Evolutionary conservation across 2,797 vertebrate species (phyloP), one percentile per base, ranked within the genome.

Genomic region (Leucoraja ocellata): DNA sequence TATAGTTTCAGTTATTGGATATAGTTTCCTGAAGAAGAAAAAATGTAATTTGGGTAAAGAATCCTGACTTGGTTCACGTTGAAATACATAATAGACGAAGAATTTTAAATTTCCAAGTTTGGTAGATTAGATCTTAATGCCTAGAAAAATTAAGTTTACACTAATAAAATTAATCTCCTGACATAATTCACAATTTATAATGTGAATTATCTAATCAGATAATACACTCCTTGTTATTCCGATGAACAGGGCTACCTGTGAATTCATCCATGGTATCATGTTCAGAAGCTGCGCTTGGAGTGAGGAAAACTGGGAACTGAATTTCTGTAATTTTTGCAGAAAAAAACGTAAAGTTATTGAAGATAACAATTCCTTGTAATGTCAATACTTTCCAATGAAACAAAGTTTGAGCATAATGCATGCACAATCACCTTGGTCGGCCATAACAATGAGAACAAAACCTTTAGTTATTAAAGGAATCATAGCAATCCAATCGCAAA

Each of bases 191-290:
- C 23, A 36, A 21, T 11, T 46, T 63, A 71, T 13, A 58, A 46
- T 74, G 23, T 71, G 73, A 36, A 92, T 54, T 39, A 73, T 9
- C 10, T 28, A 74, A 46, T 28, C 11, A 73, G 14, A 39, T 71
- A 39, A 91, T 36, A n/a, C 68, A 54, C 71, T 1, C 25, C 90
- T 46, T n/a, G 36, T 25, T 46, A 54, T 54, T 73, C 18, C 90
- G n/a, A 46, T 92, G 25, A 92, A 28, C 73, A 36, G 46, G 10
- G n/a, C 90, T 91, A 91, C 88, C 88, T 91, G 88, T 91, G 21
- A 65, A 11, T 73, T 91, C 73, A 91, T 91, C 88, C 68, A 14
- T 92, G 32, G 90, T 76, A 46, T 76, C 90, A 92, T 74, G 71
- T 14, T 92, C 68, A 74, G 90, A 76, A 92, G 36, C 3, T 74